Base-by-base conservation (phyloP, 2,113 vertebrate species). In the Geothlypis trichas region DNA sequence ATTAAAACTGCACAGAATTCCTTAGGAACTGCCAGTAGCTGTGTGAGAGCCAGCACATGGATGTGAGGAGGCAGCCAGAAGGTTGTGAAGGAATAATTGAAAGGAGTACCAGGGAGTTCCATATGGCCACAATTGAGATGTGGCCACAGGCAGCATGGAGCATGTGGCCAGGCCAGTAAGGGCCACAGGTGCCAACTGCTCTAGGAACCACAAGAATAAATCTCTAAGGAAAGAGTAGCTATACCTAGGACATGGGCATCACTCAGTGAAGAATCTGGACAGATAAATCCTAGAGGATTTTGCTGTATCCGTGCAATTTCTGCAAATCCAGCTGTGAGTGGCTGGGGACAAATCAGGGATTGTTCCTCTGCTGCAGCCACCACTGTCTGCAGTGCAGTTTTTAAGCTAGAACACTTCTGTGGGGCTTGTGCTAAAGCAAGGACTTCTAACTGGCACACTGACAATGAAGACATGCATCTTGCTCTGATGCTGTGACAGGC, bases 31-130 rank as follows among this genome's bases (percentile, higher is more conserved):
- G 4, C 54, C 24, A 41, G 20, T 9, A 65, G 87, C 65, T 0
- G 0, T 59, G 73, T 5, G 31, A 59, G 44, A 79, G 57, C 54
- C 0, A 0, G 35, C 82, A 62, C 23, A 2, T 2, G 41, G 88
- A 72, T 77, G 39, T 35, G 33, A 61, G 85, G 65, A 71, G 59
- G 41, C 75, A 92, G 27, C 30, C 88, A 90, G 90, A 46, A 95
- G 33, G 72, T 77, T 41, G 55, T 39, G 46, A 71, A 77, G 55
- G 33, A 55, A 24, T 77, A 77, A 86, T 26, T 74, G 61, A 81
- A 90, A 81, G 68, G 21, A 88, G 47, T 63, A 63, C 55, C 4
- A 3, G 39, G 68, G 52, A 90, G 39, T 7, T 59, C 46, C 63
- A 80, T 16, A 44, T 13, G 52, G 39, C 74, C 55, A 58, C 61